phyloP scores from a whole-genome alignment of 2,797 vertebrate species.

The Cephalopachus bancanus region DNA sequence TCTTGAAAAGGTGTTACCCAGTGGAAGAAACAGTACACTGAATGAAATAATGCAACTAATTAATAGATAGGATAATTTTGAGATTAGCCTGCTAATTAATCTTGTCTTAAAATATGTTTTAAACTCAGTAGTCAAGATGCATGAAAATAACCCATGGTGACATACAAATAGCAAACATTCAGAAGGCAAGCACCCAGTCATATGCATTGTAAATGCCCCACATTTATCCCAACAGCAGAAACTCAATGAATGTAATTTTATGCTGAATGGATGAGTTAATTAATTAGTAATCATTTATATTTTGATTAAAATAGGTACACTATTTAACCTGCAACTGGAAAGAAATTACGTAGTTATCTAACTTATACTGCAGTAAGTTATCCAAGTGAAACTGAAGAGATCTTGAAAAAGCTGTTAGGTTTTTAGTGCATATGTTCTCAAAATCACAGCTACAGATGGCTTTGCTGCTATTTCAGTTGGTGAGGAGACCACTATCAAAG shows the following conservation, averaged over 20 bases:
- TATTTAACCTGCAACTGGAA: not conserved
- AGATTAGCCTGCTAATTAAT: not conserved
- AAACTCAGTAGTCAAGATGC: not conserved
- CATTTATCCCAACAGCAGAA: not conserved
- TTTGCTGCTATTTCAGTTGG: not conserved
- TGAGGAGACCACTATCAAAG: not conserved
- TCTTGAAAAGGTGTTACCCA: not conserved
- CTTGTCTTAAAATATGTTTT: not conserved
- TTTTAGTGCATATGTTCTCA: not conserved
- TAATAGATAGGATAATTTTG: not conserved
- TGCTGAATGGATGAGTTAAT: not conserved
- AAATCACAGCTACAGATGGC: not conserved
- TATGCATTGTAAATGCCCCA: not conserved
- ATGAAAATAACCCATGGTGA: not conserved
- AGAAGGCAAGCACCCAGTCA: fast-evolving
- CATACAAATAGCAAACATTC: fast-evolving
- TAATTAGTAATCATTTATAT: not conserved
- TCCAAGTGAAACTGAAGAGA: not conserved
- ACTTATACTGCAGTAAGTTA: not conserved
- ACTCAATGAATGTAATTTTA: fast-evolving
- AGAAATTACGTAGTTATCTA: not conserved
- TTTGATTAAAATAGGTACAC: not conserved
- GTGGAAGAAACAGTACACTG: not conserved
- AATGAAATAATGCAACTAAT: not conserved
- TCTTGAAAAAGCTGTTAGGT: not conserved